A percentile compares a stretch with the other conserved stretches of the same genome.
These are phyloP conservation scores for Falco novaeseelandiae DNA, from an alignment of 2,797 vertebrate genomes.

Conservation along the genomic window DNA sequence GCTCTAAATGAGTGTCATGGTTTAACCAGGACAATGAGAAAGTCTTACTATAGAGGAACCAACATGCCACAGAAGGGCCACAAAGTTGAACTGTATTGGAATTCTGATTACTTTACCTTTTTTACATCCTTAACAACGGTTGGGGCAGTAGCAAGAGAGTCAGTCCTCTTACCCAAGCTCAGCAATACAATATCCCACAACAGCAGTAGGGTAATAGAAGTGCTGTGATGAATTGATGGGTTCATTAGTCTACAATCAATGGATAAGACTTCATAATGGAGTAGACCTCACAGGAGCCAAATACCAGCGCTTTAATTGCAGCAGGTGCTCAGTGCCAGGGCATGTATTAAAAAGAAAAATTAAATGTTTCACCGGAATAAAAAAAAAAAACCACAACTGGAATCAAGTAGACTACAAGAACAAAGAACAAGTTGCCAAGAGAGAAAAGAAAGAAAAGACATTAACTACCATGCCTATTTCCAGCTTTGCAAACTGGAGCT, in stretches of 20 bases:
- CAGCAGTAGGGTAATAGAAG: slow-evolving; percentile 57
- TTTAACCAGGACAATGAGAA: neutral
- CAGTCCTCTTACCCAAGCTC: neutral
- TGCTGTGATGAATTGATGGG: slow-evolving; percentile 70
- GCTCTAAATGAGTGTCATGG: neutral
- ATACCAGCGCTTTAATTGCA: slow-evolving; percentile 67
- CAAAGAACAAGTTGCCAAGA: neutral
- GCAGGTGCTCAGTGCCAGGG: slow-evolving; percentile 38
- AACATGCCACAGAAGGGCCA: neutral
- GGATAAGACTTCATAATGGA: slow-evolving; percentile 57
- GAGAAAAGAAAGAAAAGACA: neutral
- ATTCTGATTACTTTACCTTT: slow-evolving; percentile 40
- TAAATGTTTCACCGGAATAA: slow-evolving; percentile 36
- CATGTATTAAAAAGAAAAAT: slow-evolving; percentile 45
- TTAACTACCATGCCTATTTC: neutral
- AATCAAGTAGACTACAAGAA: slow-evolving; percentile 20
- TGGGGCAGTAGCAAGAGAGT: slow-evolving; percentile 9
- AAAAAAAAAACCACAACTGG: neutral
- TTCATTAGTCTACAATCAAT: slow-evolving; percentile 73
- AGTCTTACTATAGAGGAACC: neutral
- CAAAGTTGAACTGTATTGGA: slow-evolving; percentile 24
- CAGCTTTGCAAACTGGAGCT: neutral
- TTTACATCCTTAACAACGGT: slow-evolving; percentile 1
- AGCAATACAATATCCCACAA: slow-evolving; percentile 34
- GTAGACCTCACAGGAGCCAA: slow-evolving; percentile 56